Evolutionary conservation across 2,113 vertebrate species (phyloP), one percentile per base, ranked within the genome.

Genomic region (Glaucomys volans): DNA sequence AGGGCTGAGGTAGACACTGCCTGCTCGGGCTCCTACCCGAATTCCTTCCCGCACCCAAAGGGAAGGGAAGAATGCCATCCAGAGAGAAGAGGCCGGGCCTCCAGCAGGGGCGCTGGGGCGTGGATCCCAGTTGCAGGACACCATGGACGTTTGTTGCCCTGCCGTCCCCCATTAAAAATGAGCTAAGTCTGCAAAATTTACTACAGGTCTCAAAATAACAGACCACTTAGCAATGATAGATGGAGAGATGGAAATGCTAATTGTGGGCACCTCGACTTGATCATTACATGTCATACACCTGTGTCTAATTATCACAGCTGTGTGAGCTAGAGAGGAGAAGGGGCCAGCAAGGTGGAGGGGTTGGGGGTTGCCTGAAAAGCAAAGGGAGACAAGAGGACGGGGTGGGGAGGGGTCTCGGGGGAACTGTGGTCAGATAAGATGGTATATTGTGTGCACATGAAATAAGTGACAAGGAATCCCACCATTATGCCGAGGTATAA

Each of bases 1-100:
- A 20, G 17, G 5, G 18, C 22, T 9, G 24, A 16, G 3, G 57
- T 9, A 59, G 2, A 59, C 57, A 22, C 54, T 57, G 54, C 54
- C 52, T 2, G 18, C 18, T 5, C 1, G 2, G 57, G 22, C 18
- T 26, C 24, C 57, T 26, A 26, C 57, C 17, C 7, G 8, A 0
- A 22, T 22, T 26, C 57, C 57, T 59, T 9, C 7, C 8, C 8
- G 2, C 8, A 0, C 30, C 72, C 37, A 84, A 47, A 24, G 71
- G 52, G 82, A 66, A 35, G 18, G 20, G 30, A 32, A 71, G 26
- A 28, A 62, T 3, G 20, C 7, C 52, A 72, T 30, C 37, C 0
- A 64, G 42, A 83, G 13, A 59, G 13, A 59, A 9, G n/a, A 37
- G 20, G 35, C 35, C 5, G 12, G 28, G 77, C 18, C n/a, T 72